A percentile compares a stretch with the other conserved stretches of the same genome.
Evolutionary conservation across 2,113 vertebrate species (phyloP).

Genomic region (Illadopsis cleaveri): DNA sequence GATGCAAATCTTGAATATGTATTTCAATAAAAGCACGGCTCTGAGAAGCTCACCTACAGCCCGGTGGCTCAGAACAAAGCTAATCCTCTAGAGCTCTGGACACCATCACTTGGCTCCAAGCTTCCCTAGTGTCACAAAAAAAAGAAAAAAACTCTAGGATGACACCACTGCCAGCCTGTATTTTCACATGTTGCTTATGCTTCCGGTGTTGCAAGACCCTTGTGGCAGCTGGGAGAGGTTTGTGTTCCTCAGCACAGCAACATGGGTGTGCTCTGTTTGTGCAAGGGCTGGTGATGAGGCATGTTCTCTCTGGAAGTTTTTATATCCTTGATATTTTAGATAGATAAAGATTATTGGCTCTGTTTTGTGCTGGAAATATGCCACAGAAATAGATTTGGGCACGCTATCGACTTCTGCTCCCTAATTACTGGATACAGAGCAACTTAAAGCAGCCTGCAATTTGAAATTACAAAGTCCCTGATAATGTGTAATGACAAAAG

Average conservation of each 20-base stretch:
- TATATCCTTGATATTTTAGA: not conserved
- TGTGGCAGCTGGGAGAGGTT: not conserved
- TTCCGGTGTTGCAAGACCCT: slow-evolving; percentile 12
- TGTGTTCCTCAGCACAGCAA: not conserved
- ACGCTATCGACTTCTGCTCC: not conserved
- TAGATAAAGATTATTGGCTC: not conserved
- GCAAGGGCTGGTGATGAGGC: not conserved
- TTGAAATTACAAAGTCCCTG: not conserved
- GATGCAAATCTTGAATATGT: not conserved
- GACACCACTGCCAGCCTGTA: not conserved
- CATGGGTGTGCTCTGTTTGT: slow-evolving; percentile 22
- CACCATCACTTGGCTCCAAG: fast-evolving
- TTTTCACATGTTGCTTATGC: not conserved
- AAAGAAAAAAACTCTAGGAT: not conserved
- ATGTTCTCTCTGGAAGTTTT: not conserved
- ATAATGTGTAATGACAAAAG: not conserved
- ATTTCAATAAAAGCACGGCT: not conserved
- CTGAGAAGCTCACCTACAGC: not conserved
- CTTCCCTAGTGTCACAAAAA: not conserved
- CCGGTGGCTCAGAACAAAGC: not conserved
- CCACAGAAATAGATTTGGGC: not conserved
- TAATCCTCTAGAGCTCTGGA: not conserved
- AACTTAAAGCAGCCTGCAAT: not conserved
- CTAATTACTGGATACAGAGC: not conserved
- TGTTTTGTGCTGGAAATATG: not conserved